phyloP scores from a whole-genome alignment of 2,888 invertebrate species.

The Panzeria rudis region DNA sequence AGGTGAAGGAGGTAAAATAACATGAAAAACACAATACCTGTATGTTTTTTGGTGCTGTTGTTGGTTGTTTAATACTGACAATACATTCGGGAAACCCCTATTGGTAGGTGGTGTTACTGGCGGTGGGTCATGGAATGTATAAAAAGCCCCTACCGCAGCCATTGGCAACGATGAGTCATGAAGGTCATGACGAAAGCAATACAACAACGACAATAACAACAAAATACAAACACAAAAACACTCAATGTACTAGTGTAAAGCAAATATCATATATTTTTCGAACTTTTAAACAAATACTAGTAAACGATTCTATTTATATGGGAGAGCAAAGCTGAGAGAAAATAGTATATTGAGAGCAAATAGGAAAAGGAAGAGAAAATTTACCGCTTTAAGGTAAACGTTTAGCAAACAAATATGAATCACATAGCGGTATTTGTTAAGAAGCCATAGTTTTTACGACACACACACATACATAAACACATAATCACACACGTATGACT shows the following conservation, averaged over 20 bases:
- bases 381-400: conserved; percentile 38
- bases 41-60: conserved; percentile 21
- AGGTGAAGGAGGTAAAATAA: not conserved
- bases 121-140: conserved; percentile 41
- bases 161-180: conserved; percentile 83
- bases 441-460: no score
- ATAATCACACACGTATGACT: not conserved
- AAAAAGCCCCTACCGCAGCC: conserved; percentile 68
- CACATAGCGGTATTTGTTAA: conserved; percentile 55
- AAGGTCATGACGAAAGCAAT: conserved; percentile 83
- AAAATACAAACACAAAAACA: conserved; percentile 26
- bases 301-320: conserved; percentile 8
- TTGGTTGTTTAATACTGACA: not conserved
- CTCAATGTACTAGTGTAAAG: conserved; percentile 23
- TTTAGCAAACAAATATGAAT: conserved; percentile 46
- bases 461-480: not conserved
- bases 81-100: conserved; percentile 76
- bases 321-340: conserved; percentile 33
- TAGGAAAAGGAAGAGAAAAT: conserved; percentile 26
- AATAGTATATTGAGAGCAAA: not conserved
- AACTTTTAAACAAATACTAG: conserved; percentile 58
- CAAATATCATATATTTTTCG: conserved; percentile 57
- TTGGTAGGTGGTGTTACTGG: conserved; percentile 66
- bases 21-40: conserved; percentile 38
- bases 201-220: conserved; percentile 55